phyloP scores from a whole-genome alignment of 2,888 invertebrate species.

The Atrina japonica region DNA sequence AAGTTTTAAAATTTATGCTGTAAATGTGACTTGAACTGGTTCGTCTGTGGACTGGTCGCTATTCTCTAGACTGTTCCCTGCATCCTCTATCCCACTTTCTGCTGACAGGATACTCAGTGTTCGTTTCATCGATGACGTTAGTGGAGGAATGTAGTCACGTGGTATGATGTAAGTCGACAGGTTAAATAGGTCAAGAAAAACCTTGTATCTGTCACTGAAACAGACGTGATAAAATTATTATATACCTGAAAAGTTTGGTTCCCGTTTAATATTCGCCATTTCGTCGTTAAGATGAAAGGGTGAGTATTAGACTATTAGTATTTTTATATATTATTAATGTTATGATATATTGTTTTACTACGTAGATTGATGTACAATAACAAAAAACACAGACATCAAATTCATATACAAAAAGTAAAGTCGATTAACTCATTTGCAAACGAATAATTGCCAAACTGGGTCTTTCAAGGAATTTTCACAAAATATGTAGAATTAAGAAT shows the following conservation, averaged over 20 bases:
- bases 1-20: too few species aligned
- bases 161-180: slow-evolving; percentile 97
- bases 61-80: slow-evolving; percentile 3
- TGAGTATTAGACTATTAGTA: background rate
- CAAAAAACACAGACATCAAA: too few species aligned
- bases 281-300: background rate
- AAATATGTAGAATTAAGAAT: too few species aligned
- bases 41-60: slow-evolving; percentile 18
- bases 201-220: slow-evolving; percentile 97
- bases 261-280: too few species aligned
- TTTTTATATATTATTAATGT: too few species aligned
- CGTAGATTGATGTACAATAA: too few species aligned
- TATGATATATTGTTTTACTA: too few species aligned
- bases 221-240: background rate
- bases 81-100: slow-evolving; percentile 35
- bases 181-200: slow-evolving; percentile 98
- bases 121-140: slow-evolving; percentile 91
- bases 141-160: slow-evolving; percentile 92
- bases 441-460: too few species aligned
- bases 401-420: too few species aligned
- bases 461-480: too few species aligned
- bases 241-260: too few species aligned
- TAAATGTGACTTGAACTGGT: slow-evolving; percentile 2
- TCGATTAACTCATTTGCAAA: too few species aligned
- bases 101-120: slow-evolving; percentile 82